phyloP scores from a whole-genome alignment of 2,888 invertebrate species.

The Lithophane leautieri region DNA sequence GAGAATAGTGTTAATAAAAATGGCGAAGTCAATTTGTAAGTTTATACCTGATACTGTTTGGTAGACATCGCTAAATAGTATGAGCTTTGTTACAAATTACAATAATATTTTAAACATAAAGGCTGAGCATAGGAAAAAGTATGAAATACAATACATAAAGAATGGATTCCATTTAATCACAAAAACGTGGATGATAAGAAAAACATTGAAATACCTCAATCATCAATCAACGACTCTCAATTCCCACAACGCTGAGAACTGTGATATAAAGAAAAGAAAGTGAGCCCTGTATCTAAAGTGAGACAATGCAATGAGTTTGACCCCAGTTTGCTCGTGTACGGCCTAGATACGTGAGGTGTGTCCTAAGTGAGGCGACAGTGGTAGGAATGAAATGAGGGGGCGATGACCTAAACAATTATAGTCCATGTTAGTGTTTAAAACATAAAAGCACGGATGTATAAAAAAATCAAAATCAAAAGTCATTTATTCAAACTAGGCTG shows the following conservation, averaged over 20 bases:
- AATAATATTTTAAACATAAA: too few species aligned
- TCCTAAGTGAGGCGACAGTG: slow-evolving; percentile 2
- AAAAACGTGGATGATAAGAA: neutral
- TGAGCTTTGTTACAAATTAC: too few species aligned
- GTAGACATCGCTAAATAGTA: too few species aligned
- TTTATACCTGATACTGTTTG: too few species aligned
- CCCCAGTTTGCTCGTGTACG: slow-evolving; percentile 49
- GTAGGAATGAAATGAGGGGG: slow-evolving; percentile 25
- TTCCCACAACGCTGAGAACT: slow-evolving; percentile 36
- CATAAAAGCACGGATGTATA: neutral
- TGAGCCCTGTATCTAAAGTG: slow-evolving; percentile 54
- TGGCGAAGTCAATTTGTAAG: too few species aligned
- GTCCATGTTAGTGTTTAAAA: neutral
- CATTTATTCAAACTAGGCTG: too few species aligned
- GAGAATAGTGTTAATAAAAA: too few species aligned
- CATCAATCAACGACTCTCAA: neutral
- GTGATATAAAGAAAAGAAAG: slow-evolving; percentile 59
- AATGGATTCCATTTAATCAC: too few species aligned
- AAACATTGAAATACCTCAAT: neutral
- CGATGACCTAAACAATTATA: slow-evolving; percentile 25
- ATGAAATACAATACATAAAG: too few species aligned
- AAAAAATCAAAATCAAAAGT: too few species aligned
- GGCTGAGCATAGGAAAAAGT: too few species aligned
- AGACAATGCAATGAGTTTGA: slow-evolving; percentile 55
- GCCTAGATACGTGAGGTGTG: slow-evolving; percentile 58